Evolutionary conservation across 2,888 invertebrate species (phyloP), one percentile per base, ranked within the genome.

Genomic region (Hirtodrosophila histrioides): DNA sequence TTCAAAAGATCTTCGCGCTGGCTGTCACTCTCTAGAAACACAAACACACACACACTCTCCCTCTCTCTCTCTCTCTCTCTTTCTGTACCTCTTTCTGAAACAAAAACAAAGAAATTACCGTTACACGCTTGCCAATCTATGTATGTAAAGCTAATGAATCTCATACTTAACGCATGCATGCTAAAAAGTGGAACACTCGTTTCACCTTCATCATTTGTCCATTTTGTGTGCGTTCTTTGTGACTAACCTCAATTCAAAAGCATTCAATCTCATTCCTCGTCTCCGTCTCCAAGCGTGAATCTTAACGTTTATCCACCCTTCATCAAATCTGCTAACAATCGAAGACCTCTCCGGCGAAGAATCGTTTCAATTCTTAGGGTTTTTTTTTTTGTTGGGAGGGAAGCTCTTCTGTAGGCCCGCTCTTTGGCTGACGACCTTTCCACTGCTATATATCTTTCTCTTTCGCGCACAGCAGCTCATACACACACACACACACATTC

Each of bases 11-110:
- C 70, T 53, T 71, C 60, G 77, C 61, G 71, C 68, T 75, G 61
- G 69, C 71, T 70, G 75, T 75, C 75, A 69, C 46, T 63, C 46
- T 49, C 46, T 50, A 40, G n/a, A 55, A 49, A 71, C 36, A 68
- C 23, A 57, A 39, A 66, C 17, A 37, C 29, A 53, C 51, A 60
- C 43, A 55, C 33, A 46, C 63, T 51, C 40, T 46, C 27, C 11
- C 37, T 44, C 40, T 50, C n/a, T 23, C 24, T 62, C 7, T 31
- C 17, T 17, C 17, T 17, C 17, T 17, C 17, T 17, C 40, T 50
- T 9, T 23, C 24, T 62, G 2, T 17, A 1, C 7, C 7, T 31
- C 9, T 31, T 31, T 31, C 7, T 7, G 31, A 31, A 31, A 27
- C 4, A 27, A 27, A 27, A 27, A 27, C 6, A 27, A 49, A 27